Evolutionary conservation across 92 coral and sea anemone species (phyloP).

Genomic region (Desmophyllum pertusum): DNA sequence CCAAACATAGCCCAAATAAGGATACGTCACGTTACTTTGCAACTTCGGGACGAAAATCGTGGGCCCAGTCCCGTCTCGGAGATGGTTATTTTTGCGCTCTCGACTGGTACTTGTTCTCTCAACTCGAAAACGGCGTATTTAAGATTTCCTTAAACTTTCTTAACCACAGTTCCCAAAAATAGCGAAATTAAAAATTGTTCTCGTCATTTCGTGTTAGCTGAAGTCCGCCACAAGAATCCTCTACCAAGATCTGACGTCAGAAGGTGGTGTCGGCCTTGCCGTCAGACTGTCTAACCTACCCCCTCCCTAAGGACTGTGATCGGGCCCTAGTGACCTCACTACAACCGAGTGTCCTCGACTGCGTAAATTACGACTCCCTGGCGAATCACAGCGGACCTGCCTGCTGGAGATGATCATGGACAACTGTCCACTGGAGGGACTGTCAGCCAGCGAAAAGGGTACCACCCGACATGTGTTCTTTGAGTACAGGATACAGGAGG

Average conservation of each 20-base stretch:
- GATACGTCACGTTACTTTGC: too few relatives aligned
- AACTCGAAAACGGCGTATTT: too few relatives aligned
- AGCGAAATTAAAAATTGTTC: background rate
- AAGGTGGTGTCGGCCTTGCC: slow-evolving; percentile 84
- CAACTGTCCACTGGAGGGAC: slow-evolving; percentile 57
- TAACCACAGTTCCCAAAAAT: too few relatives aligned
- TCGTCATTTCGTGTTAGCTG: slow-evolving; percentile 52
- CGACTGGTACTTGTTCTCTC: too few relatives aligned
- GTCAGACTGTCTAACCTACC: slow-evolving; percentile 86
- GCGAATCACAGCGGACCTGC: slow-evolving; percentile 70
- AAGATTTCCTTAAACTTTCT: too few relatives aligned
- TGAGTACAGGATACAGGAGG: slow-evolving; percentile 48
- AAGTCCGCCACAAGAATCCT: slow-evolving; percentile 76
- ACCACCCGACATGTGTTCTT: slow-evolving; percentile 67
- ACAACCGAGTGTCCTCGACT: slow-evolving; percentile 75
- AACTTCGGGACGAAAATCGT: too few relatives aligned
- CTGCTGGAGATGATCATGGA: slow-evolving; percentile 77
- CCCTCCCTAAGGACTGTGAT: slow-evolving; percentile 71
- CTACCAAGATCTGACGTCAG: slow-evolving; percentile 77
- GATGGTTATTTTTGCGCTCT: too few relatives aligned
- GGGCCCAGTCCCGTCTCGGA: too few relatives aligned
- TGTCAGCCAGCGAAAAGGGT: slow-evolving; percentile 46
- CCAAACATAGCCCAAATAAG: too few relatives aligned
- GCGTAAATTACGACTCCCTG: slow-evolving; percentile 71
- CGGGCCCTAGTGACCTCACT: slow-evolving; percentile 59